phyloP scores from a whole-genome alignment of 2,113 vertebrate genomes.

The Micromys minutus region DNA sequence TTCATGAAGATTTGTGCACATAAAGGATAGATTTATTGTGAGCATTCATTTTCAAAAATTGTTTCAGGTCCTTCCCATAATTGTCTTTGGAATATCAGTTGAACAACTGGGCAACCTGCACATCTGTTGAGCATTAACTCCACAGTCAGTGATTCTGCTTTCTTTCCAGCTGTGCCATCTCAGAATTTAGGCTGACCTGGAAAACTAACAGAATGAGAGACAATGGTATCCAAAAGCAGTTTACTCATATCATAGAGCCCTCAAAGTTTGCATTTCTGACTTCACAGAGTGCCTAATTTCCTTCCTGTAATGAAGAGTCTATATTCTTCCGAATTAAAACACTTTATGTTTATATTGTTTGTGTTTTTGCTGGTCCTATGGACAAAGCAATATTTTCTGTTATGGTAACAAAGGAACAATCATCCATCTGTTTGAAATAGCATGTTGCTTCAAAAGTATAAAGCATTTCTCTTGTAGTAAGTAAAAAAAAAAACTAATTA shows the following conservation, averaged over 20 bases:
- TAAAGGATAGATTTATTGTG: background rate
- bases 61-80: slow-evolving; percentile 49
- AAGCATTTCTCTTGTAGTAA: slow-evolving; percentile 43
- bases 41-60: background rate
- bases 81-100: background rate
- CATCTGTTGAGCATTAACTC: slow-evolving; percentile 61
- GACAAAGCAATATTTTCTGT: slow-evolving; percentile 11
- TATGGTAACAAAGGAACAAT: slow-evolving; percentile 32
- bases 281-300: slow-evolving; percentile 48
- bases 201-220: slow-evolving; percentile 38
- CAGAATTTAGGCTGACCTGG: slow-evolving; percentile 34
- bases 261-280: slow-evolving; percentile 44
- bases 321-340: background rate
- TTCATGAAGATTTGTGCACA: background rate
- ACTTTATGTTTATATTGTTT: background rate
- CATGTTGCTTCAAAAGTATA: slow-evolving; percentile 1
- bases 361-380: background rate
- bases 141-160: slow-evolving; percentile 33
- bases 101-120: slow-evolving; percentile 30
- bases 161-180: slow-evolving; percentile 44
- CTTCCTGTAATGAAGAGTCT: background rate
- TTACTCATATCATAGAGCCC: slow-evolving; percentile 37
- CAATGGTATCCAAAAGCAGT: slow-evolving; percentile 13
- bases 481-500: slow-evolving; percentile 47
- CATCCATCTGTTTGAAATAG: slow-evolving; percentile 43